Conservation (phyloP, 2,797 vertebrate genomes). For the Adelosebastes latens region DNA sequence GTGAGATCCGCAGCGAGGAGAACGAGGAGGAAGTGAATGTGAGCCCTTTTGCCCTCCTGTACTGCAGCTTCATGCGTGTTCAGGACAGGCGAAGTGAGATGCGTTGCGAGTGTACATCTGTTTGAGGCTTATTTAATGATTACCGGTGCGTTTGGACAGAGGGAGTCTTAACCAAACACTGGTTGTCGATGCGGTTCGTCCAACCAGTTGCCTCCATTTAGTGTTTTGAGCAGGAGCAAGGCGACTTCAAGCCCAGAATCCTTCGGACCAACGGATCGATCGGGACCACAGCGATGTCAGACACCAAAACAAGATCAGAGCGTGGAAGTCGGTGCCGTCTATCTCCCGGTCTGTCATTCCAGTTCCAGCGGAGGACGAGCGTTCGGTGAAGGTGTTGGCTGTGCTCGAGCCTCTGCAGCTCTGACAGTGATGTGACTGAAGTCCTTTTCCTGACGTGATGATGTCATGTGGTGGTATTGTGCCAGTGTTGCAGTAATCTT, state of each 20-base stretch:
- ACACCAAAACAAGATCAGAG: conserved; percentile 34
- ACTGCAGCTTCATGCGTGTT: conserved; percentile 40
- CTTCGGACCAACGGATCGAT: conserved; percentile 31
- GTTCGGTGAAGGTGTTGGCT: conserved; percentile 20
- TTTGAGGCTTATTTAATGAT: conserved; percentile 64
- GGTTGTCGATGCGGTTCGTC: conserved; percentile 29
- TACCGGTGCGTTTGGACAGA: conserved; percentile 41
- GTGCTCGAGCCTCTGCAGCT: conserved; percentile 37
- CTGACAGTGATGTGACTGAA: conserved; percentile 60
- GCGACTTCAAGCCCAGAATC: conserved; percentile 42
- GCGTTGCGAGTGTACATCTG: conserved; percentile 58
- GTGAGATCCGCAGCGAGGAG: conserved; percentile 66
- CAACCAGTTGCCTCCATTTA: conserved; percentile 35
- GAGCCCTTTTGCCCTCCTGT: conserved; percentile 37
- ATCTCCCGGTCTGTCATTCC: conserved; percentile 25
- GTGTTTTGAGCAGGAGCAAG: conserved; percentile 42
- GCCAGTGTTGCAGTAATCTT: conserved; percentile 74
- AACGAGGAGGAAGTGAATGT: conserved; percentile 17
- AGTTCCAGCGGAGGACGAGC: conserved; percentile 22
- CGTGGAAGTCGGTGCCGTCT: conserved; percentile 12
- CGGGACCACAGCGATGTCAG: conserved; percentile 31
- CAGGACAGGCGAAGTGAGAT: conserved; percentile 46
- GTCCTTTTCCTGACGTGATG: conserved; percentile 66
- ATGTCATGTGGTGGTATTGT: conserved; percentile 79
- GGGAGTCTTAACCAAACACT: conserved; percentile 27